Conservation (phyloP, 2,113 vertebrate genomes). For the Zapornia atra region DNA sequence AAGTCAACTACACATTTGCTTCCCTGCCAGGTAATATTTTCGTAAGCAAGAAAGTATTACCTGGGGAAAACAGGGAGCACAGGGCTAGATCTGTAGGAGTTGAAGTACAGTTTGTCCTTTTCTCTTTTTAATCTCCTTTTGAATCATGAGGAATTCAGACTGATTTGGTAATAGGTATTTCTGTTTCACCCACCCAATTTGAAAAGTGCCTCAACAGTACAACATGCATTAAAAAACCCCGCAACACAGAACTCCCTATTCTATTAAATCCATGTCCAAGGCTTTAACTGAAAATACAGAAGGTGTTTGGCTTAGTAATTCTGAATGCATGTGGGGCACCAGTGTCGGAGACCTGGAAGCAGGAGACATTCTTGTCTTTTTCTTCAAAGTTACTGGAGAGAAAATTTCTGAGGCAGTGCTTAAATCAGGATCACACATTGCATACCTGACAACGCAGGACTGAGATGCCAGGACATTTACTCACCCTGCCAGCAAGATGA, state of each 20-base stretch:
- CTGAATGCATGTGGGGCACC: neutral
- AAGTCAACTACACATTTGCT: neutral
- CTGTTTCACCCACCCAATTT: neutral
- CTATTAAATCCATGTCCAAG: neutral
- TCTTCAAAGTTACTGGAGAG: neutral
- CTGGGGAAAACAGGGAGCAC: neutral
- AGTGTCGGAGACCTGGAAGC: neutral
- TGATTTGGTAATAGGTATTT: neutral
- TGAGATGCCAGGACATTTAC: neutral
- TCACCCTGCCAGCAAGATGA: slow-evolving; percentile 36
- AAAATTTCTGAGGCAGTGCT: neutral
- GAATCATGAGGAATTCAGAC: neutral
- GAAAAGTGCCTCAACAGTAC: neutral
- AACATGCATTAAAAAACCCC: neutral
- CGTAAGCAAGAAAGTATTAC: neutral
- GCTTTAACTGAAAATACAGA: neutral
- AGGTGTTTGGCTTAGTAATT: neutral
- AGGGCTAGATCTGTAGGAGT: neutral
- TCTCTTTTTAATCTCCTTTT: neutral
- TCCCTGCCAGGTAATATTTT: neutral
- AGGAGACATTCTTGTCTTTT: neutral
- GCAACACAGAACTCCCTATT: neutral
- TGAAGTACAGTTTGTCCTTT: neutral
- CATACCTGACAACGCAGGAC: neutral
- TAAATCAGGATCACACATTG: neutral